phyloP scores from a whole-genome alignment of 2,888 invertebrate species.

The Phaedon cochleariae region DNA sequence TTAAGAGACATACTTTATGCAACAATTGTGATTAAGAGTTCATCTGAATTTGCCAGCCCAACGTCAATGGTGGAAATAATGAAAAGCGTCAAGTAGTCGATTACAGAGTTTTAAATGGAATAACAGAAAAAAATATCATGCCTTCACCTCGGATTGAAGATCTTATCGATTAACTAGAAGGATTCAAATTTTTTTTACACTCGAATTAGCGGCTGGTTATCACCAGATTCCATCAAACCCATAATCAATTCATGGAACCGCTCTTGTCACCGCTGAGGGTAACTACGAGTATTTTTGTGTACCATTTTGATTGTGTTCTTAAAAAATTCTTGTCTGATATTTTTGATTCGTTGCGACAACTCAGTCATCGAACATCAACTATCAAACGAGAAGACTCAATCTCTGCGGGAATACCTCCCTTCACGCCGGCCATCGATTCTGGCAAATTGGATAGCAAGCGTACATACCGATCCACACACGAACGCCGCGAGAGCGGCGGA shows the following conservation, averaged over 20 bases:
- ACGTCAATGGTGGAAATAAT: conserved; percentile 22
- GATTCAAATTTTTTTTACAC: conserved; percentile 35
- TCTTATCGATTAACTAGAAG: conserved; percentile 33
- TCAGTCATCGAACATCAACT: too few species aligned
- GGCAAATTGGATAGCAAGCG: too few species aligned
- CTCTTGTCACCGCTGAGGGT: conserved; percentile 45
- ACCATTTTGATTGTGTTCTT: conserved; percentile 25
- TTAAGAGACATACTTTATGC: conserved; percentile 22
- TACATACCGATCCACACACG: too few species aligned
- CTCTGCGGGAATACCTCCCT: too few species aligned
- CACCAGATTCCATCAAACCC: conserved; percentile 46
- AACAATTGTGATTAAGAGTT: conserved; percentile 25
- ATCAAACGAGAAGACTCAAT: too few species aligned
- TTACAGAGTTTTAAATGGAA: conserved; percentile 30
- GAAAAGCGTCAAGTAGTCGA: conserved; percentile 28
- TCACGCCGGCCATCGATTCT: too few species aligned
- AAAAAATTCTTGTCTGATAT: conserved; percentile 30
- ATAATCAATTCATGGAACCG: conserved; percentile 30
- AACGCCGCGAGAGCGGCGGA: too few species aligned
- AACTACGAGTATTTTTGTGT: conserved; percentile 19
- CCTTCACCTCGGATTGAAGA: conserved; percentile 33
- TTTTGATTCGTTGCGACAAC: conserved; percentile 16
- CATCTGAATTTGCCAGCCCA: conserved; percentile 25
- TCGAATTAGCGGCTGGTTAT: conserved; percentile 44
- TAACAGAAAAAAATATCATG: conserved; percentile 23